Evolutionary conservation across 2,113 vertebrate genomes (phyloP), one percentile per base, ranked within the genome.

Genomic region (Sphyrna mokarran): DNA sequence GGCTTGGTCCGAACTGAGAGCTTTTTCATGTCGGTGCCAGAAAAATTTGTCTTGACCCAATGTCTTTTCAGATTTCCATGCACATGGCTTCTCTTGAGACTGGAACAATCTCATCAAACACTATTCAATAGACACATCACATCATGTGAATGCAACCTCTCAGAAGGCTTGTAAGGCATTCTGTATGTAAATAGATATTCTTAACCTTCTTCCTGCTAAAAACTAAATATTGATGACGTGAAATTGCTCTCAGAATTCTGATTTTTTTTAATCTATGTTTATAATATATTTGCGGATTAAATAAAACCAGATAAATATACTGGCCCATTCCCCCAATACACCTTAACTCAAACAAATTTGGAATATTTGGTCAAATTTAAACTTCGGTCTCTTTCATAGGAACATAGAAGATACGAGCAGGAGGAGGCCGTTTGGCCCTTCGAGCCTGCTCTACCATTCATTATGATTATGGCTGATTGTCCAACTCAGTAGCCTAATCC

Each of bases 41-140:
- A 90, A 90, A 90, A 54, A 90, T 33, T 61, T 61, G 54, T 90
- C 87, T 90, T 90, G 48, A 90, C 87, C 87, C 58, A 54, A n/a
- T 6, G 14, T 54, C 58, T 94, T 43, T 70, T 70, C 93, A 70
- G 9, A 94, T 94, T 29, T 68, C 40, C 37, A 26, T 70, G 58
- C 37, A 70, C 37, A 2, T 43, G 10, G 40, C 16, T 68, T 37
- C 16, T 70, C 93, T 43, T 70, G 22, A 58, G 37, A 43, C 37
- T 48, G 66, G 3, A 68, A 94, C 18, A 61, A 68, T 90, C 87
- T 61, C 87, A 61, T 61, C 87, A 33, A 29, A 33, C 87, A 33
- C 58, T 90, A 90, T 90, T 61, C 48, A 61, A 61, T 61, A 29
- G 54, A 63, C 2, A 90, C 26, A 61, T 29, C 20, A 70, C 37